Percentiles rank a stretch among this genome's conserved stretches.
phyloP scores from a whole-genome alignment of 1,140 invertebrate species.

The Dolichoris vasculosae region DNA sequence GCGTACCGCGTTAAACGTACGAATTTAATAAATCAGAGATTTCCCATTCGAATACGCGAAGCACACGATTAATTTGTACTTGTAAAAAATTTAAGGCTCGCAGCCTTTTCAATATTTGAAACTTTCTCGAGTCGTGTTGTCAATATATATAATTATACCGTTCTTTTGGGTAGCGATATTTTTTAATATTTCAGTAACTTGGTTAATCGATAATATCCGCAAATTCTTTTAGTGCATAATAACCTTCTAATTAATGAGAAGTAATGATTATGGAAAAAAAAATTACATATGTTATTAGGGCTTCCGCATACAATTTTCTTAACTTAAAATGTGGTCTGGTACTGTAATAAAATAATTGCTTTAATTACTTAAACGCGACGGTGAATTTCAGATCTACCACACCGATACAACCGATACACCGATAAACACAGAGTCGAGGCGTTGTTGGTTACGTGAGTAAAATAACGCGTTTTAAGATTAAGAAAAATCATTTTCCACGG shows the following conservation, averaged over 20 bases:
- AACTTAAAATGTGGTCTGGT: not conserved
- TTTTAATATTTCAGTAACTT: not conserved
- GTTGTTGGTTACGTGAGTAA: not conserved
- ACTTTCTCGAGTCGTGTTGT: not conserved
- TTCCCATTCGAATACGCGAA: too few relatives aligned
- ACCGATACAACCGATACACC: too few relatives aligned
- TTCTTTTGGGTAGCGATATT: not conserved
- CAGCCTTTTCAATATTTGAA: not conserved
- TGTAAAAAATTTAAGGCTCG: not conserved
- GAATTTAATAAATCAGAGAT: too few relatives aligned
- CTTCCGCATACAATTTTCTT: slow-evolving; percentile 13
- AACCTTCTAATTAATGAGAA: slow-evolving; percentile 13
- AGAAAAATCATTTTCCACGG: not conserved
- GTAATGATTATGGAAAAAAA: not conserved
- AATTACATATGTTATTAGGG: slow-evolving; percentile 3
- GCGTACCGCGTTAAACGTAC: too few relatives aligned
- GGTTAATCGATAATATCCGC: not conserved
- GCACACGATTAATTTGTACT: too few relatives aligned
- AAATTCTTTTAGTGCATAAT: not conserved
- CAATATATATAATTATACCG: not conserved
- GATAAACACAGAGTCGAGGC: too few relatives aligned
- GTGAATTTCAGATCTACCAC: slow-evolving; percentile 13
- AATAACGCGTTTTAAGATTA: not conserved
- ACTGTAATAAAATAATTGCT: slow-evolving; percentile 17
- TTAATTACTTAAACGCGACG: slow-evolving; percentile 15